Base-by-base conservation (phyloP, 2,113 vertebrate genomes). In the Leptodactylus fuscus region DNA sequence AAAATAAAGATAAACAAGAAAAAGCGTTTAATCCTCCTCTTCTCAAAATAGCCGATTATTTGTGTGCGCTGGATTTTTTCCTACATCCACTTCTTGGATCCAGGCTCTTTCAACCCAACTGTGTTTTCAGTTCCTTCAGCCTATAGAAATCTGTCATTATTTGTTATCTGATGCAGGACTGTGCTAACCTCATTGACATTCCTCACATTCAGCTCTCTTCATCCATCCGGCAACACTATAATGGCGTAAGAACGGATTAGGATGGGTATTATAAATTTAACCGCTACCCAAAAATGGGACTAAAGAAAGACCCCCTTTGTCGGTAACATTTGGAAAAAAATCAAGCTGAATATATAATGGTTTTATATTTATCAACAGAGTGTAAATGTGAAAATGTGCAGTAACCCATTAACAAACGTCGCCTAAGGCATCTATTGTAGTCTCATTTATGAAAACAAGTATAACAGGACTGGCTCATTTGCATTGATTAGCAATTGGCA, bases 141-240 rank as follows among this genome's bases (percentile, higher is more conserved):
- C 69, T 73, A 41, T 38, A 58, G 38, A 44, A 74, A 73, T 34
- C 29, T 53, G 62, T 41, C 81, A 22, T 24, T 73, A 38, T 73
- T 71, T 58, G 81, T 55, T 53, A 73, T 83, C 81, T 44, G 81
- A 74, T 83, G 36, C 7, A 73, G 13, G 22, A 55, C 18, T 58
- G 34, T 44, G 32, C 69, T 55, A 58, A 41, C 69, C 81, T 60
- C 49, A 83, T 60, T 41, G 48, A 74, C 51, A 83, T 83, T 82
- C 81, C 69, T 29, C 48, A 83, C 34, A 71, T 82, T 71, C 67
- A 44, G 29, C 5, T 74, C 13, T 49, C 65, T 58, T 83, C 81
- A 74, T 55, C 69, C 69, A 73, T 27, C 69, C 11, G 36, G n/a
- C 13, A 27, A 41, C 12, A 44, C 24, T 53, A 48, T 82, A 70